These are phyloP conservation scores for Tetragonisca angustula DNA, from an alignment of 2,888 invertebrate genomes.

Conservation along the genomic window DNA sequence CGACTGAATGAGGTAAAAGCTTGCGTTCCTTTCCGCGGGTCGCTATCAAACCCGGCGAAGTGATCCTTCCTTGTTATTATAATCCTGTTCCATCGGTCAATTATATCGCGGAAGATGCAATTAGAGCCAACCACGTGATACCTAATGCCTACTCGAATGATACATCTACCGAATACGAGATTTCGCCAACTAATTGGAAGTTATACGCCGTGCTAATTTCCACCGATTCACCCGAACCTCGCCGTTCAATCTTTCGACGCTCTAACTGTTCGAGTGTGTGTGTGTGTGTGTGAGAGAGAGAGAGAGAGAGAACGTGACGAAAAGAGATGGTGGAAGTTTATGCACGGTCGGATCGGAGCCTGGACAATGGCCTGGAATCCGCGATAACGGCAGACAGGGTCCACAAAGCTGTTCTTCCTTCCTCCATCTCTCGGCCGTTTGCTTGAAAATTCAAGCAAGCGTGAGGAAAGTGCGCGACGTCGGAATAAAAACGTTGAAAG, in stretches of 20 bases:
- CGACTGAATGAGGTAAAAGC: conserved; percentile 5
- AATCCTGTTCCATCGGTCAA: not conserved
- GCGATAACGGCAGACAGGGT: conserved; percentile 78
- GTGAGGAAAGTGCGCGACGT: conserved; percentile 13
- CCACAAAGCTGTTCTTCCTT: conserved; percentile 69
- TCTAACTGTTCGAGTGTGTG: not conserved
- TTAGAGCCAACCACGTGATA: not conserved
- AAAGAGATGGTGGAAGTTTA: conserved; percentile 50
- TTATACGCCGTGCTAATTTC: conserved; percentile 5
- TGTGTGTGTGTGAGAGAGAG: not conserved
- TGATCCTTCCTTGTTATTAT: not conserved
- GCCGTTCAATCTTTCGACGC: not conserved
- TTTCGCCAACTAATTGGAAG: not conserved
- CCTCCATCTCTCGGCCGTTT: conserved; percentile 17
- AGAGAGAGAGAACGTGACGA: conserved; percentile 7
- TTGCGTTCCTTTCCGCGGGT: conserved; percentile 16
- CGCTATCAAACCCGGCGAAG: not conserved
- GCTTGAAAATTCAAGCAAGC: conserved; percentile 43
- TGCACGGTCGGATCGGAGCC: conserved; percentile 63
- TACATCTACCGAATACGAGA: not conserved
- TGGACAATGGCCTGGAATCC: conserved; percentile 81
- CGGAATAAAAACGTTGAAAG: conserved; percentile 39
- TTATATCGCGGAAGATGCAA: not conserved
- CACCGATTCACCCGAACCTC: not conserved
- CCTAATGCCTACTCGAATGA: not conserved